Evolutionary conservation across 2,888 invertebrate genomes (phyloP), one percentile per base, ranked within the genome.

Genomic region (Polyommatus icarus): DNA sequence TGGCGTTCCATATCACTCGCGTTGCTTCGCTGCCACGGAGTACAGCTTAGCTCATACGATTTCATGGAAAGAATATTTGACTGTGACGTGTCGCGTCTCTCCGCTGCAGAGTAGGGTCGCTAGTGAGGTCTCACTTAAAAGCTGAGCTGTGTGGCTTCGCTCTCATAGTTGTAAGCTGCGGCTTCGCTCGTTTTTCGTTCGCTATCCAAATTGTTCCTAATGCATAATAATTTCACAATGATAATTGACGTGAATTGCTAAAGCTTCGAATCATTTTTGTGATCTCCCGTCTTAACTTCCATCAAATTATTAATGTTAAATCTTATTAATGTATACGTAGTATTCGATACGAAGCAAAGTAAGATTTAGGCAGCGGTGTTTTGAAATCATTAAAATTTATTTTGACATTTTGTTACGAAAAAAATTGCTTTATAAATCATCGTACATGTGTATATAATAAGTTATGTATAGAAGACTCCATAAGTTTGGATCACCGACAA

Each of bases 221-320:
- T 67, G 67, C 67, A 67, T 67, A 67, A 67, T 67, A 67, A 29
- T 67, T 32, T 67, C 29, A 20, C 12, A 32, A 6, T 32, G 3
- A 3, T 32, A 32, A 32, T 67, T 4, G 67, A 29, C 61, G 61
- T 67, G 10, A 24, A 29, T 67, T 29, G 5, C 73, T 73, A 32
- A 73, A 24, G 73, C 46, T 73, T 73, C 24, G 46, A 73, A 50
- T 18, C 24, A 75, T 75, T 75, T 73, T 75, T 73, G 20, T 75
- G 46, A 50, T 75, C 75, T 75, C 75, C 50, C 75, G 29, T 75
- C 75, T 75, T n/a, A 46, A 75, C 29, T 75, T 75, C n/a, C 75
- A 50, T 54, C 20, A 72, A 75, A 50, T 15, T 50, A 18, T 75
- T 54, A 54, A 50, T 54, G 50, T 54, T 75, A 75, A 75, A 75